Base-by-base conservation (phyloP, 2,113 vertebrate genomes). In the Beaufortia kweichowensis region DNA sequence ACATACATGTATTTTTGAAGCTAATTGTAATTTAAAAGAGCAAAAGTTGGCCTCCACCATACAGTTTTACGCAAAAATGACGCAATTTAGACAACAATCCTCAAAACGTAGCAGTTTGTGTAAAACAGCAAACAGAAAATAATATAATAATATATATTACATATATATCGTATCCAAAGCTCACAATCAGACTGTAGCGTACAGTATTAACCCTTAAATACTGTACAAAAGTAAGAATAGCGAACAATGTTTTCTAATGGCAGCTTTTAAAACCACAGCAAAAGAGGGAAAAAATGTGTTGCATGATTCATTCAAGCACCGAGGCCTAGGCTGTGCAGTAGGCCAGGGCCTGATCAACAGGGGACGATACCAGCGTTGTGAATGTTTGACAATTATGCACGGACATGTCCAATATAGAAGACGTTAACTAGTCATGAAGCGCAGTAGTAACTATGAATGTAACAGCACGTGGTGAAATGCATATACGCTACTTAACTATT, bases 301-400 rank as follows among this genome's bases (percentile, higher is more conserved):
- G 70, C 56, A 48, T 73, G 57, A 48, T 48, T 29, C 6, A 64
- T 60, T 72, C 72, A 72, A 53, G 53, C 66, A 61, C 19, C 77
- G 77, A 75, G 77, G 73, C 81, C 72, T 67, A 79, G 80, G 71
- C 76, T 71, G 79, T 65, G 48, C 26, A 65, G 69, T 76, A 76
- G 69, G 65, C 76, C 73, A 61, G 74, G 64, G 79, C 81, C 76
- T 70, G 48, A 55, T 65, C 60, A 65, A 66, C 66, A 67, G 66
- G 53, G 76, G 74, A 61, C 65, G 35, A 61, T 48, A 62, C 63
- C 59, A 75, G 68, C 48, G 59, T 31, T 26, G 55, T 21, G 15
- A 12, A 71, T 6, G 53, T 73, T 53, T 41, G 28, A 61, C 64
- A 78, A 62, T 53, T 21, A 63, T 11, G 23, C 31, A 67, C 50